Evolutionary conservation across 2,888 invertebrate species (phyloP).

Genomic region (Branchellion lobata): DNA sequence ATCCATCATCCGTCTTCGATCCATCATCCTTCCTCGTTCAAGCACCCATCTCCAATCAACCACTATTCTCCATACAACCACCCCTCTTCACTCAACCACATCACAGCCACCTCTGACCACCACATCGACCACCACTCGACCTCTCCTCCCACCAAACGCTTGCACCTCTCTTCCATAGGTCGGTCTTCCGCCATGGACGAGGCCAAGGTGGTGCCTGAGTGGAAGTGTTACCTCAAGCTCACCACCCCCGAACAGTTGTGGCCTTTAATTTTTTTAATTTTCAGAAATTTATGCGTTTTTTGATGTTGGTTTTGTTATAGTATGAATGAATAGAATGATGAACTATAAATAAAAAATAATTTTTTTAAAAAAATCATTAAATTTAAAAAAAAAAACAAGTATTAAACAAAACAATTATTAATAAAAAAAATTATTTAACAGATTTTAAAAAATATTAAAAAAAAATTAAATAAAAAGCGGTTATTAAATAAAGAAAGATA

Average conservation of each 20-base stretch:
- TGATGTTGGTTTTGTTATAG: neutral
- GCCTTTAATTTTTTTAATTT: neutral
- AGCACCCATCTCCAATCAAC: no score
- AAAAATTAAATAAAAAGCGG: no score
- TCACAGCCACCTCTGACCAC: neutral
- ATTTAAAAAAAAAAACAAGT: no score
- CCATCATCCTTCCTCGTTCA: no score
- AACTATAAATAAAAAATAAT: no score
- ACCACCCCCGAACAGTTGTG: neutral
- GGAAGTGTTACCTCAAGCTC: conserved; percentile 37
- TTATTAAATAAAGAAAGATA: no score
- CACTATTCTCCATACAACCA: no score
- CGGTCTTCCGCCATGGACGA: neutral
- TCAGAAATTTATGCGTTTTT: neutral
- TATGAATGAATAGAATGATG: neutral
- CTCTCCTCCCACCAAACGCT: neutral
- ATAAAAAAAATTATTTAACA: no score
- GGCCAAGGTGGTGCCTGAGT: neutral
- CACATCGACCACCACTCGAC: neutral
- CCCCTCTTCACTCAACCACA: neutral
- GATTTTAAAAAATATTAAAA: no score
- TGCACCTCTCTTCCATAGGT: neutral
- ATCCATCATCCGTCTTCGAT: no score
- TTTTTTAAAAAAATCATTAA: no score
- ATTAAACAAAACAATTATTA: no score